Base-by-base conservation (phyloP, 2,113 vertebrate genomes). In the Dasyornis broadbenti region DNA sequence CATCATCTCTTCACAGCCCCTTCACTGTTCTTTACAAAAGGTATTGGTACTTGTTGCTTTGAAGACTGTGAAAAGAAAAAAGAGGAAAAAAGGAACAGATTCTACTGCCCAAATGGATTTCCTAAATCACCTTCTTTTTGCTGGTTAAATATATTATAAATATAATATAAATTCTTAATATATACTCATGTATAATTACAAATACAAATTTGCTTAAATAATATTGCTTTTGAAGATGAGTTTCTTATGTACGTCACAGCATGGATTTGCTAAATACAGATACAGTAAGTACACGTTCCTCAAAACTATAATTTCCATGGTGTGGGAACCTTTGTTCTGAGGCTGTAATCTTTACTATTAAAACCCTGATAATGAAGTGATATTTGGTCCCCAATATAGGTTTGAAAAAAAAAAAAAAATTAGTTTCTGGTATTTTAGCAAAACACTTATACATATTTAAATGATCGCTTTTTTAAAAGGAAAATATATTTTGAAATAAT, bases 401-500 rank as follows among this genome's bases (percentile, higher is more conserved):
- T 54, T 26, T 45, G 27, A 26, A 12, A 22, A 76, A 65, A 65
- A 37, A 49, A 44, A n/a, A 3, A 53, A 83, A 19, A 64, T 24
- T 9, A 30, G 3, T 53, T 82, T 20, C 13, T 76, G 6, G 0
- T 9, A 78, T 37, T 64, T 80, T 42, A 71, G 42, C 9, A 85
- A 82, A 82, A 37, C 7, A 45, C 40, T 75, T 50, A 5, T n/a
- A 57, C 56, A 52, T 72, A 83, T 56, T 86, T 86, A 20, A 76
- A 31, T 47, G 0, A 35, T 12, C 3, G 0, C 0, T 47, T 3
- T 86, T 54, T 89, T 40, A 6, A n/a, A 81, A 82, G 14, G 11
- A 86, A 84, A 79, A 10, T 3, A 1, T 33, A 22, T 60, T 88
- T 90, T 76, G 30, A 82, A 89, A 45, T 15, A 66, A 75, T 27